Percentiles rank a stretch among this genome's conserved stretches.
phyloP scores from a whole-genome alignment of 2,888 invertebrate species.

The Agriotes lineatus region DNA sequence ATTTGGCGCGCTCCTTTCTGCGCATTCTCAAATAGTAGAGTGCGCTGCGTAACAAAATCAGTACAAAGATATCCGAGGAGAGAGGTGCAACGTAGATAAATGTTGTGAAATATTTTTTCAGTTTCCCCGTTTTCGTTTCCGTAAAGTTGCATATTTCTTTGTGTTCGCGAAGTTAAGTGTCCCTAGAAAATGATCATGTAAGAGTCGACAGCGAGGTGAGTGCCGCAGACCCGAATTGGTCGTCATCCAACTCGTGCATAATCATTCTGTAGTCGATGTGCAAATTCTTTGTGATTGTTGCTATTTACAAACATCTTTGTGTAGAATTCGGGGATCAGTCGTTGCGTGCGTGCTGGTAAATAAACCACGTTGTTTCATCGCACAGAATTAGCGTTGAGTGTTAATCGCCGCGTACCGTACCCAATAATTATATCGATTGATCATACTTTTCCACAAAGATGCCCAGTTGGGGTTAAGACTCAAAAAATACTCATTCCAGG shows the following conservation, averaged over 20 bases:
- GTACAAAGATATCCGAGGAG: slow-evolving; percentile 29
- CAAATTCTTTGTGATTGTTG: slow-evolving; percentile 53
- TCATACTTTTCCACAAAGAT: slow-evolving; percentile 24
- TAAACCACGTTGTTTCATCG: not conserved
- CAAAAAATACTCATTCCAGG: slow-evolving; percentile 20
- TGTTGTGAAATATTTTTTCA: slow-evolving; percentile 53
- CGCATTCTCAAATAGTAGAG: slow-evolving; percentile 5
- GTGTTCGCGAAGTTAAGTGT: slow-evolving; percentile 34
- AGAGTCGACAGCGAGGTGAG: slow-evolving; percentile 49
- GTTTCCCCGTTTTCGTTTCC: slow-evolving; percentile 46
- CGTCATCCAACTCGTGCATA: slow-evolving; percentile 39
- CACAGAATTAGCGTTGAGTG: not conserved
- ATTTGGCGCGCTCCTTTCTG: slow-evolving; percentile 41
- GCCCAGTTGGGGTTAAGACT: slow-evolving; percentile 7
- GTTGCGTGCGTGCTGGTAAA: not conserved
- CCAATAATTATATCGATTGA: slow-evolving; percentile 32
- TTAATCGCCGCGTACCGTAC: not conserved
- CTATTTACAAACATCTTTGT: slow-evolving; percentile 37
- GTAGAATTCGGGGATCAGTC: not conserved
- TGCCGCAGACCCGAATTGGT: slow-evolving; percentile 31
- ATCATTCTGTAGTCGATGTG: slow-evolving; percentile 39
- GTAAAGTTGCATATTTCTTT: slow-evolving; percentile 36
- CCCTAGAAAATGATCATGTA: slow-evolving; percentile 54
- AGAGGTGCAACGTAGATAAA: slow-evolving; percentile 59
- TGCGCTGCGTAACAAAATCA: slow-evolving; percentile 34